Conservation (phyloP, 2,888 invertebrate species). For the Apotomis betuletana region DNA sequence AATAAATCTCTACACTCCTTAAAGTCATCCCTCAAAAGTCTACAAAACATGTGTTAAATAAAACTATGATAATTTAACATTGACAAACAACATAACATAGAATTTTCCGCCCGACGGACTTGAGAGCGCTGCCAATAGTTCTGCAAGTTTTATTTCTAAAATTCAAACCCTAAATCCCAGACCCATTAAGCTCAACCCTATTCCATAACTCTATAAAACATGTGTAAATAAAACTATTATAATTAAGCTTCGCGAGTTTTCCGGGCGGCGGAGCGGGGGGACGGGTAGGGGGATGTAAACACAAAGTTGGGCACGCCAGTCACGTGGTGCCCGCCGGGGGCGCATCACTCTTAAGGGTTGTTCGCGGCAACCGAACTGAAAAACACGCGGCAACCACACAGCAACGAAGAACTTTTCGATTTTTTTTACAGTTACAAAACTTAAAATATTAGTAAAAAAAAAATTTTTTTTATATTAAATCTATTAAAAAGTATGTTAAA, state of each 20-base stretch:
- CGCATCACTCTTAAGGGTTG: constrained; percentile 81
- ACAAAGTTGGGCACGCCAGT: constrained; percentile 78
- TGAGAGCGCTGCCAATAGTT: no score
- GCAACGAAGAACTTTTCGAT: background rate
- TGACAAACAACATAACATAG: no score
- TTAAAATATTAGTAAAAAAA: background rate
- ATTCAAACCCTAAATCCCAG: background rate
- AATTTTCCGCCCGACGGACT: no score
- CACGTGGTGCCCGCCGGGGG: constrained; percentile 82
- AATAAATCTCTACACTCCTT: background rate
- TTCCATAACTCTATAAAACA: constrained; percentile 22
- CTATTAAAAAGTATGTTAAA: background rate
- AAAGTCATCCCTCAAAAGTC: constrained; percentile 30
- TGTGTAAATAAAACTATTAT: constrained; percentile 11
- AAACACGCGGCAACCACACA: constrained; percentile 49
- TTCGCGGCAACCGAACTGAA: constrained; percentile 45
- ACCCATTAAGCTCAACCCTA: constrained; percentile 30
- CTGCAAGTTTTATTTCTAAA: background rate
- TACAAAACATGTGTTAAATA: constrained; percentile 11
- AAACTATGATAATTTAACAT: constrained; percentile 10
- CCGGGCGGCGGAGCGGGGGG: constrained; percentile 49
- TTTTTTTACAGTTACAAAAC: no score
- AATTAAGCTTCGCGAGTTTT: constrained; percentile 31
- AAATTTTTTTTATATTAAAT: background rate
- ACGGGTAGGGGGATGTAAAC: constrained; percentile 72